Conservation (phyloP, 2,888 invertebrate genomes). For the Heliconius ethilla region DNA sequence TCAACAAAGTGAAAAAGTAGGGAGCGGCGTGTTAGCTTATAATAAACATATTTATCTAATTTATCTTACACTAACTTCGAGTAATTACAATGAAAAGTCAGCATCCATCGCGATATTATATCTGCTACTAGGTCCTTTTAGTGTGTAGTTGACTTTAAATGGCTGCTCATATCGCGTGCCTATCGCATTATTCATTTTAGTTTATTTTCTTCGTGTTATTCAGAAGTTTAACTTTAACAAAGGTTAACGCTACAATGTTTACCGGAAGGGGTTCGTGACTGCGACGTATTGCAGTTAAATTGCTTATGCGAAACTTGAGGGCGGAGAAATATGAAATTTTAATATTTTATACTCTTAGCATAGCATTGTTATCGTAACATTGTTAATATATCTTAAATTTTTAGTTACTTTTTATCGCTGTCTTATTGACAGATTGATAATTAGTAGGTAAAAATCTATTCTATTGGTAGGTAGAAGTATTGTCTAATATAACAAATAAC, state of each 20-base stretch:
- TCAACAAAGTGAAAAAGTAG: no score
- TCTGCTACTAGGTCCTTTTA: neutral
- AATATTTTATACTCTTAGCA: neutral
- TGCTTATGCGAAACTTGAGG: neutral
- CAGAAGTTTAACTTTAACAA: constrained; percentile 30
- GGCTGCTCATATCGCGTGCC: constrained; percentile 10
- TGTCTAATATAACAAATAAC: no score
- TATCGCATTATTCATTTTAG: constrained; percentile 24
- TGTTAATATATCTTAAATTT: neutral
- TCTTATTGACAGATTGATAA: no score
- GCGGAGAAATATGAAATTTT: neutral
- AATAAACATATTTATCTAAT: no score
- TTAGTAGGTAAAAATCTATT: no score
- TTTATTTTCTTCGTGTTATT: constrained; percentile 27
- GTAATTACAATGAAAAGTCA: neutral
- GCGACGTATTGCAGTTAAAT: constrained; percentile 19
- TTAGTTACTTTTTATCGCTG: no score
- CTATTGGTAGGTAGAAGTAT: no score
- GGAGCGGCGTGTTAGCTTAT: no score
- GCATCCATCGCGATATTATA: neutral
- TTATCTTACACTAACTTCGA: no score
- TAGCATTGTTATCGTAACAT: neutral
- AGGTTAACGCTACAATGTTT: constrained; percentile 33
- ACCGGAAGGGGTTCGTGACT: constrained; percentile 37
- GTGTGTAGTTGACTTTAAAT: neutral